Evolutionary conservation across 2,113 vertebrate species (phyloP), one percentile per base, ranked within the genome.

Genomic region (Verasper variegatus): DNA sequence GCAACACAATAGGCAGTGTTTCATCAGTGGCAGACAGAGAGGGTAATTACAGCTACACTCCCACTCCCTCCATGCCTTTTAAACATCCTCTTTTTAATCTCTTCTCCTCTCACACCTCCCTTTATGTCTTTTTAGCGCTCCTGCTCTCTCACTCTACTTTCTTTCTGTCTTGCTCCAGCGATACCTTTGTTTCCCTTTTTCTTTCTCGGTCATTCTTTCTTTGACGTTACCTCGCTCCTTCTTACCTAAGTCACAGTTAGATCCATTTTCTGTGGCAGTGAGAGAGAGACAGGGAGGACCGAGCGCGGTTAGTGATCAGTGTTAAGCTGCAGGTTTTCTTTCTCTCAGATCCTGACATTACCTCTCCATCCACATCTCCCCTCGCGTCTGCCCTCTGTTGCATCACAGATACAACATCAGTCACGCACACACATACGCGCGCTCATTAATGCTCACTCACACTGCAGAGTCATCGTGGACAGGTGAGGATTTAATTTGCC

Each of bases 401-500:
- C 69, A 54, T 87, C 71, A 79, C 63, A 76, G 52, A 67, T 65
- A 54, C 45, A 49, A 15, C 45, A 49, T 71, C 68, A 70, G 18
- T 47, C 54, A 23, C 47, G 15, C 21, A 42, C 26, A 27, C 45
- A 14, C 47, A 49, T 15, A 61, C 3, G 2, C 64, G 42, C 57
- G 5, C 62, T 35, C 52, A 76, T 74, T 75, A 68, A 58, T 64
- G 40, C 84, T n/a, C 68, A 52, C 13, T n/a, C 14, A 24, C 66
- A 60, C 56, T 26, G 52, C 66, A 49, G 58, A 77, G 63, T 55
- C 54, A 27, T 68, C 57, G 68, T 59, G 51, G 86, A 84, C 85
- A 89, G 86, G 85, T 87, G 81, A 88, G 65, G 80, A 83, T 91
- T 84, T 90, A 88, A 92, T 90, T 65, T 89, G 81, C 56, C 76